Base-by-base conservation (phyloP, 1,140 invertebrate genomes). In the Drosophila obscura region DNA sequence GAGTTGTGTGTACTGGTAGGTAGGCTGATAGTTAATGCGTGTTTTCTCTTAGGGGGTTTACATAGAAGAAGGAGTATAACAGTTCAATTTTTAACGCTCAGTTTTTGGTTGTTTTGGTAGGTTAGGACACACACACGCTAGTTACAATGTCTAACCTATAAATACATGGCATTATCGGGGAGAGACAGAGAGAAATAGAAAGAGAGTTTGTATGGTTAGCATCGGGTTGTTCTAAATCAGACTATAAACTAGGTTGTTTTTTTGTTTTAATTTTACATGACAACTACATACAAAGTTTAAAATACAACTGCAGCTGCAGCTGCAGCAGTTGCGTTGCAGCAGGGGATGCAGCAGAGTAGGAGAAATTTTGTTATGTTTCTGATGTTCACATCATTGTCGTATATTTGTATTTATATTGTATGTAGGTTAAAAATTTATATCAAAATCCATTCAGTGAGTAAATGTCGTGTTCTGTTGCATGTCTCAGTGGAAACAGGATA, bases 61-160 rank as follows among this genome's bases (percentile, higher is more conserved):
- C 11, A 39, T 16, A 19, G 51, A 19, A 11, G 5, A 9, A 16
- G 31, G 48, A 58, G 44, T 80, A 63, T 50, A 67, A 73, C 71
- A 63, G 50, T 50, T 73, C 35, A 55, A 51, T 55, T 24, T 50
- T 69, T 74, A 64, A 60, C 61, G 74, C 59, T 44, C 61, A 59
- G 31, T 50, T 48, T 64, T 64, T 57, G 65, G 28, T 67, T 50
- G 51, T 65, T 68, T 68, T 68, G 31, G 31, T 35, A 35, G 31
- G 31, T 35, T 35, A 9, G 31, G 31, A 35, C 31, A 35, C 31
- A 35, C 31, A 35, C 31, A 77, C 77, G 79, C 76, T 89, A 82
- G 80, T 76, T 87, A 90, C 71, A 85, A 76, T 90, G 68, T 83
- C 80, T 90, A 90, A 90, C 88, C 88, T 90, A 90, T 73, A 90